These are phyloP conservation scores for Drosophila grimshawi DNA, from an alignment of 1,140 invertebrate genomes.

Conservation along the genomic window DNA sequence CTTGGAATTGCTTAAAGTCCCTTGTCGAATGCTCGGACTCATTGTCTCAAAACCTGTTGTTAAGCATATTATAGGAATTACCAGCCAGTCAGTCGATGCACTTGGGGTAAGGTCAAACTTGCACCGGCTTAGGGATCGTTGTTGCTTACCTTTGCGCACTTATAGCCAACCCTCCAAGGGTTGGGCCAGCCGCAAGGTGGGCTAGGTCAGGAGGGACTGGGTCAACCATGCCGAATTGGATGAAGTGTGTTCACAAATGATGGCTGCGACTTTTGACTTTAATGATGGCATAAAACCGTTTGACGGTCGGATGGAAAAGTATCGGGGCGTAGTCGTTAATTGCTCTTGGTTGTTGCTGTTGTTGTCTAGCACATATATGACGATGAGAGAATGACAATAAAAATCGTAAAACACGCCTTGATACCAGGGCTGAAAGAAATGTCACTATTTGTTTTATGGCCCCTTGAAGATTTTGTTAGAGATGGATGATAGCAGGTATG, in stretches of 20 bases:
- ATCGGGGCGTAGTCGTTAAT: neutral
- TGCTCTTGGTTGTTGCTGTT: conserved; percentile 5
- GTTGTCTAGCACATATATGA: conserved; percentile 51
- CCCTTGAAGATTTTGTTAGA: conserved; percentile 13
- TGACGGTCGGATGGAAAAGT: neutral
- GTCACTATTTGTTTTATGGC: conserved; percentile 53
- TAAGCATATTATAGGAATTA: neutral
- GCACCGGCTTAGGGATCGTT: conserved; percentile 1
- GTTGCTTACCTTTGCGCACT: neutral
- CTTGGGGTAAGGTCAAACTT: neutral
- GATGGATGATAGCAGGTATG: conserved; percentile 11
- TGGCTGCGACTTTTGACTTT: conserved; percentile 19
- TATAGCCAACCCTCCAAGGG: conserved; percentile 9
- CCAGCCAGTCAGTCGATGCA: neutral
- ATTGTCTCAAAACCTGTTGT: conserved; percentile 1
- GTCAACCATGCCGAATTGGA: conserved; percentile 6
- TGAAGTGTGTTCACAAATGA: conserved; percentile 50
- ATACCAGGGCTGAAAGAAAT: conserved; percentile 6
- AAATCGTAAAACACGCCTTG: conserved; percentile 70
- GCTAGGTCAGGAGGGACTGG: conserved; percentile 34
- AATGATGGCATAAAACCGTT: conserved; percentile 55
- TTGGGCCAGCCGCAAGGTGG: conserved; percentile 13
- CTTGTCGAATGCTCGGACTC: neutral
- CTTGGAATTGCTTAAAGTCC: neutral
- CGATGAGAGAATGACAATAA: conserved; percentile 69